Percentiles rank a stretch among this genome's conserved stretches.
Conservation (phyloP, 2,888 invertebrate species). For the Gerris lacustris region DNA sequence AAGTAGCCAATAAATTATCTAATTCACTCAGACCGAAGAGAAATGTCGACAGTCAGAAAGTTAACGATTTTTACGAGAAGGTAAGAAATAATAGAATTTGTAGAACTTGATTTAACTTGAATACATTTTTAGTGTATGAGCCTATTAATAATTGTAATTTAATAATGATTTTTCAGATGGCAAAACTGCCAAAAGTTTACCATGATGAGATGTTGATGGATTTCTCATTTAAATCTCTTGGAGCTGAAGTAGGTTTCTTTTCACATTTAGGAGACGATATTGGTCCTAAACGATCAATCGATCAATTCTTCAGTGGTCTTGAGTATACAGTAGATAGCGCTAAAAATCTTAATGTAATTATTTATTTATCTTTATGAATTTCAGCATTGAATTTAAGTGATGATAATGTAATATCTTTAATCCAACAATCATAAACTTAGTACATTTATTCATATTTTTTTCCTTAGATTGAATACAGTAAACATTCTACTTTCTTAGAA, state of each 20-base stretch:
- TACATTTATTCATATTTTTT: not conserved
- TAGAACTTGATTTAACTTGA: not conserved
- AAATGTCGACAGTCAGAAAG: conserved; percentile 36
- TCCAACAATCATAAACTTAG: not conserved
- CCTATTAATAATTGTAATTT: not conserved
- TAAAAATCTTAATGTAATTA: conserved; percentile 50
- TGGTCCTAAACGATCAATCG: conserved; percentile 48
- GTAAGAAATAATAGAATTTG: conserved; percentile 34
- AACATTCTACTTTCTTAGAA: conserved; percentile 64
- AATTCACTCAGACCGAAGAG: conserved; percentile 29
- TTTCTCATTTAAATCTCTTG: conserved; percentile 69
- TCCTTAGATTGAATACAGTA: conserved; percentile 41
- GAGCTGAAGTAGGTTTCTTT: conserved; percentile 67
- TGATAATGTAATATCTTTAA: not conserved
- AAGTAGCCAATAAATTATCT: not conserved
- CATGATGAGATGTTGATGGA: conserved; percentile 60
- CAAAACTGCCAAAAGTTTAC: conserved; percentile 36
- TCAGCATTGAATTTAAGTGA: conserved; percentile 17
- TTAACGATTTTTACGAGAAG: conserved; percentile 42
- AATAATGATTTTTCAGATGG: not conserved
- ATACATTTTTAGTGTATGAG: too few relatives aligned
- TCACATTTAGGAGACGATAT: conserved; percentile 47
- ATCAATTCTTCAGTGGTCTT: conserved; percentile 46
- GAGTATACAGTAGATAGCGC: conserved; percentile 50
- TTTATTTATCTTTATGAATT: too few relatives aligned